These are phyloP conservation scores for Malacoctenus gilli DNA, from an alignment of 2,797 vertebrate species.

Conservation along the genomic window DNA sequence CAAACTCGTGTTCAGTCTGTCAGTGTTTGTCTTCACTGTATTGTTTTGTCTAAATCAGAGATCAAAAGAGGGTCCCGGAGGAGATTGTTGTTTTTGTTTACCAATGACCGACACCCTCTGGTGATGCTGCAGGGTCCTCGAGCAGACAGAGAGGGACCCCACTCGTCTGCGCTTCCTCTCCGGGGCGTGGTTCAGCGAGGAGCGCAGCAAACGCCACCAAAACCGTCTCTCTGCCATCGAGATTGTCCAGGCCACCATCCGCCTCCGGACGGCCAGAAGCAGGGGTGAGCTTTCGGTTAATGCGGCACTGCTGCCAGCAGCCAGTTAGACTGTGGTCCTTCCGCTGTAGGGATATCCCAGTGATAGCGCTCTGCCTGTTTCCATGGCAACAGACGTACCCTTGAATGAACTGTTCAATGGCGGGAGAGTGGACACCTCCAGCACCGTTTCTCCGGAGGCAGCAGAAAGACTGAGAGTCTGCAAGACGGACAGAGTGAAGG, in stretches of 20 bases:
- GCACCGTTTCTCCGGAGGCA: constrained; percentile 19
- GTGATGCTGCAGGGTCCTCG: constrained; percentile 80
- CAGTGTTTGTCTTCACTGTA: background rate
- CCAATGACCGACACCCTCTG: background rate
- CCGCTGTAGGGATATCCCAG: constrained; percentile 30
- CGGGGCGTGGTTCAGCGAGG: constrained; percentile 91
- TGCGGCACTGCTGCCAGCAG: background rate
- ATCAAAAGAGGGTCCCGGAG: constrained; percentile 2
- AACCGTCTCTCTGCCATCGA: constrained; percentile 78
- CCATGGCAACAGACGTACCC: constrained; percentile 64
- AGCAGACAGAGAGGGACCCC: constrained; percentile 81
- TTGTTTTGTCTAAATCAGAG: constrained; percentile 4
- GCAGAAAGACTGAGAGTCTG: constrained; percentile 44
- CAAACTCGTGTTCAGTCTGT: too few relatives aligned
- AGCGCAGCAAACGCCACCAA: constrained; percentile 81
- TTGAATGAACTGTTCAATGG: constrained; percentile 68
- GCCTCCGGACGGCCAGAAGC: constrained; percentile 81
- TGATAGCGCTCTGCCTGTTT: constrained; percentile 56
- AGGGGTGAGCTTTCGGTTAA: constrained; percentile 76
- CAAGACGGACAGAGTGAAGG: constrained; percentile 40
- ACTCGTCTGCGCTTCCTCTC: constrained; percentile 81
- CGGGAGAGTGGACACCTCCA: constrained; percentile 37
- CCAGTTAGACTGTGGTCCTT: background rate
- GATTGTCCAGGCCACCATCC: constrained; percentile 89
- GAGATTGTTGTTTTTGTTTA: constrained; percentile 26